Evolutionary conservation across 2,113 vertebrate species (phyloP).

Genomic region (Willisornis vidua): DNA sequence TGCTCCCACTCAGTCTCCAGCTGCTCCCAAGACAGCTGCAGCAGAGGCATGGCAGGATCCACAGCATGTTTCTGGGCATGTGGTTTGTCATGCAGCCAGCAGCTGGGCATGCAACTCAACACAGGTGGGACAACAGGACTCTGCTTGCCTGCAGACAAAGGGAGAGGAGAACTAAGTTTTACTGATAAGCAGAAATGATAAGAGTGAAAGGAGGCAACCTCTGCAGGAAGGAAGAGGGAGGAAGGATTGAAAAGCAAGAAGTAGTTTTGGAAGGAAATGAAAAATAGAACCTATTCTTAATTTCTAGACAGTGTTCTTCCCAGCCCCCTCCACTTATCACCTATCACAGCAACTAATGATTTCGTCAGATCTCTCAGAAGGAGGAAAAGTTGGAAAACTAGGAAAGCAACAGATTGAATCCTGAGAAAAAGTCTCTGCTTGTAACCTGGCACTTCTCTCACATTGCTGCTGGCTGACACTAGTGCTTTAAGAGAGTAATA

Average conservation of each 20-base stretch:
- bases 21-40: slow-evolving; percentile 16
- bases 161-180: accelerated
- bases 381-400: background rate
- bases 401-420: background rate
- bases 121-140: background rate
- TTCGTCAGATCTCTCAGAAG: background rate
- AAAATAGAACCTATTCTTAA: background rate
- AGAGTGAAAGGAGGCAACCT: background rate
- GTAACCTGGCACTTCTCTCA: background rate
- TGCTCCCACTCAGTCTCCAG: background rate
- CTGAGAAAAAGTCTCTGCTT: background rate
- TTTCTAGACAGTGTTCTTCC: background rate
- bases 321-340: background rate
- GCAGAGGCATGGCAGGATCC: background rate
- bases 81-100: background rate
- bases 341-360: background rate
- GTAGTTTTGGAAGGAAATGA: background rate
- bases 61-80: accelerated
- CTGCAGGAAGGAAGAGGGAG: background rate
- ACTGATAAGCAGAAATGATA: background rate
- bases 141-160: background rate
- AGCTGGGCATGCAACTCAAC: background rate
- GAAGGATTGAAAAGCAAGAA: background rate
- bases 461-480: background rate
- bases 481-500: slow-evolving; percentile 24